Percentiles rank a stretch among this genome's conserved stretches.
Conservation (phyloP, 2,888 invertebrate species). For the Philaethria dido region DNA sequence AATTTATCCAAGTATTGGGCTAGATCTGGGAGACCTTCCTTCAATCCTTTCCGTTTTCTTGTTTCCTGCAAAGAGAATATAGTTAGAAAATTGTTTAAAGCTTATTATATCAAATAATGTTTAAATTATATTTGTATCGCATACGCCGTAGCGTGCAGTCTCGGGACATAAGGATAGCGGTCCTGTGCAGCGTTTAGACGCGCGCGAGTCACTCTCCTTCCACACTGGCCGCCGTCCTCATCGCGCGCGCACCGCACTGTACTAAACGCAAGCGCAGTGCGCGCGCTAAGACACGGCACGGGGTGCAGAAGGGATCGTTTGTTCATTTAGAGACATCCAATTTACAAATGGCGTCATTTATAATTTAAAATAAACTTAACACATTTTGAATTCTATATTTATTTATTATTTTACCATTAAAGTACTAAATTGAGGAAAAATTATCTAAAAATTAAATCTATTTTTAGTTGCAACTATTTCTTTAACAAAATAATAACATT, state of each 20-base stretch:
- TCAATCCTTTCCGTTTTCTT: slow-evolving; percentile 99
- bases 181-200: slow-evolving; percentile 88
- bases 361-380: neutral
- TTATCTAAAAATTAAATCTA: too few species aligned
- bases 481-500: too few species aligned
- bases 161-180: slow-evolving; percentile 92
- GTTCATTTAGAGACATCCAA: neutral
- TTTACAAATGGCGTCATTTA: neutral
- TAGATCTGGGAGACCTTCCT: slow-evolving; percentile 98
- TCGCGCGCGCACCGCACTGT: slow-evolving; percentile 58
- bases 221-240: slow-evolving; percentile 69
- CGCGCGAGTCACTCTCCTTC: slow-evolving; percentile 81
- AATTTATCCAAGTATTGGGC: slow-evolving; percentile 98
- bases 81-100: neutral
- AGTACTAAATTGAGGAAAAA: too few species aligned
- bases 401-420: too few species aligned
- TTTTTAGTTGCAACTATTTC: too few species aligned
- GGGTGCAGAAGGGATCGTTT: slow-evolving; percentile 52
- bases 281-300: slow-evolving; percentile 66
- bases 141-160: slow-evolving; percentile 85
- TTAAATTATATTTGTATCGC: slow-evolving; percentile 68
- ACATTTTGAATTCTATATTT: too few species aligned
- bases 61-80: slow-evolving; percentile 88
- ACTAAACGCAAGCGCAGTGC: slow-evolving; percentile 51
- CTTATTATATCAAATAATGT: neutral